Percentiles rank a stretch among this genome's conserved stretches.
phyloP scores from a whole-genome alignment of 2,113 vertebrate genomes.

The Grus americana region DNA sequence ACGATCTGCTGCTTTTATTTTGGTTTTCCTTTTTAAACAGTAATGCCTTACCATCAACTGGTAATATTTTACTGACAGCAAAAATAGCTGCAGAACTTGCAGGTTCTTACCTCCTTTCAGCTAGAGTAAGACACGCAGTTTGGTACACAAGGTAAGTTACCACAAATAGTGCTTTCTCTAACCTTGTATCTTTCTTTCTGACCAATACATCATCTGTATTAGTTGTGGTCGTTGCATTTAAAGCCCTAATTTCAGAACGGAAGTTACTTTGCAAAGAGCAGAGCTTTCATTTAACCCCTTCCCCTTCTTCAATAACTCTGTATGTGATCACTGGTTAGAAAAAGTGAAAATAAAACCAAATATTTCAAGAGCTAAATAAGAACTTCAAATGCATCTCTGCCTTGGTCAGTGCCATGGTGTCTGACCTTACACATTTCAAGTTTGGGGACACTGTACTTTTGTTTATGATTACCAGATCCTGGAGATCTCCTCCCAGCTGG shows the following conservation, averaged over 20 bases:
- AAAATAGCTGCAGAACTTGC: background rate
- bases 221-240: background rate
- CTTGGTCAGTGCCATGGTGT: background rate
- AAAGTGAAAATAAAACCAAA: background rate
- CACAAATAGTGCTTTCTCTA: background rate
- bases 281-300: background rate
- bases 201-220: background rate
- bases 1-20: background rate
- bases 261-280: background rate
- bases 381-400: background rate
- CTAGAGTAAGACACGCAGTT: background rate
- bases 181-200: background rate
- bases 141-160: background rate
- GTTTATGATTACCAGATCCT: background rate
- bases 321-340: background rate
- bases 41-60: background rate
- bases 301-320: background rate
- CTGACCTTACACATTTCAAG: background rate
- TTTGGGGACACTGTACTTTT: background rate
- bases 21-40: background rate
- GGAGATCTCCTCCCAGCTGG: conserved; percentile 2
- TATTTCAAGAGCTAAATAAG: background rate
- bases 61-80: background rate
- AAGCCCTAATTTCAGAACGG: background rate
- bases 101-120: background rate